Conservation (phyloP, 2,113 vertebrate genomes). For the Paramormyrops kingsleyae region DNA sequence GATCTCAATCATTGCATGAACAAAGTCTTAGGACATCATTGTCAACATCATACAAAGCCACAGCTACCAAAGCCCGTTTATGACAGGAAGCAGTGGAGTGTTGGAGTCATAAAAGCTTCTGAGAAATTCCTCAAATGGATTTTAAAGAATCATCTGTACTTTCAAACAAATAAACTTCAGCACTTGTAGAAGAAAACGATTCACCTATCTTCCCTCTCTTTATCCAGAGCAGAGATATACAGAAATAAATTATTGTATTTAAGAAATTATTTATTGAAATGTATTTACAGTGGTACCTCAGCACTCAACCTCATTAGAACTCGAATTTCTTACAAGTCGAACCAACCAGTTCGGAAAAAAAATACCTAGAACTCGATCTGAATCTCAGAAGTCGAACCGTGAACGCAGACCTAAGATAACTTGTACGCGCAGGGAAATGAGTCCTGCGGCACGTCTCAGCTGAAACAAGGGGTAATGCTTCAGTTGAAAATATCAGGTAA, state of each 20-base stretch:
- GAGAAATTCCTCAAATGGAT: slow-evolving; percentile 40
- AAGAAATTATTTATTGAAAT: not conserved
- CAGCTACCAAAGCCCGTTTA: slow-evolving; percentile 15
- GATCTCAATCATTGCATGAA: slow-evolving; percentile 11
- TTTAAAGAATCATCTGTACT: not conserved
- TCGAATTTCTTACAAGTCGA: too few species aligned
- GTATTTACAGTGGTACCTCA: not conserved
- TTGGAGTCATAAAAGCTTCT: slow-evolving; percentile 32
- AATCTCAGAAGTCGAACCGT: too few species aligned
- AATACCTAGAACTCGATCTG: too few species aligned
- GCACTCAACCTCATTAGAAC: too few species aligned
- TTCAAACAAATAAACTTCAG: not conserved
- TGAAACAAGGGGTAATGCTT: too few species aligned
- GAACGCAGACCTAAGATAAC: too few species aligned
- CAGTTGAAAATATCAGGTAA: too few species aligned
- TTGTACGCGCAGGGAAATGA: too few species aligned
- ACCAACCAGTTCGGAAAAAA: too few species aligned
- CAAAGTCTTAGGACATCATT: not conserved
- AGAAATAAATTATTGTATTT: not conserved
- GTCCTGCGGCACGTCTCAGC: too few species aligned
- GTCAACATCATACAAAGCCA: not conserved
- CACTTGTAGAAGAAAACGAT: not conserved
- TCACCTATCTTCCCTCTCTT: not conserved
- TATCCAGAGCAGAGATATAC: not conserved
- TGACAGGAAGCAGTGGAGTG: slow-evolving; percentile 45